Percentiles rank a stretch among this genome's conserved stretches.
Evolutionary conservation across 2,113 vertebrate species (phyloP).

Genomic region (Salvelinus fontinalis): DNA sequence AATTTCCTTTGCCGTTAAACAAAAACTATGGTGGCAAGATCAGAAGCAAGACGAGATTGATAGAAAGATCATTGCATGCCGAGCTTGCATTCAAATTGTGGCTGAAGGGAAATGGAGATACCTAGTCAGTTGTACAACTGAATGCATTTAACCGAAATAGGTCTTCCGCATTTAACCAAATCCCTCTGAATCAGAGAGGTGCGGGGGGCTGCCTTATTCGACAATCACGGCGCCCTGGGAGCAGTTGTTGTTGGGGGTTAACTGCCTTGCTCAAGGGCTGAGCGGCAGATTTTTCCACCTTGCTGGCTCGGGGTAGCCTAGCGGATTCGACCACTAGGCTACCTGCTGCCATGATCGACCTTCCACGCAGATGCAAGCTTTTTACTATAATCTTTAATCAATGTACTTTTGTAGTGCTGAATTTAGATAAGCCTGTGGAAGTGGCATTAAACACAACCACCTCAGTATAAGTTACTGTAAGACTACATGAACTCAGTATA

Average conservation of each 20-base stretch:
- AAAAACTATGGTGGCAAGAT: background rate
- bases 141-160: too few relatives aligned
- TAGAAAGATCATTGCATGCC: background rate
- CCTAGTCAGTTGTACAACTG: too few relatives aligned
- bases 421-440: background rate
- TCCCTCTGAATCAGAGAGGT: too few relatives aligned
- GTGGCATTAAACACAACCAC: background rate
- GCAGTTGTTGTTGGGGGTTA: too few relatives aligned
- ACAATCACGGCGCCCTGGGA: too few relatives aligned
- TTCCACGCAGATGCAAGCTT: background rate
- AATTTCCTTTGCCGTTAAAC: background rate
- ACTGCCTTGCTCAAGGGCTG: too few relatives aligned
- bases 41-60: background rate
- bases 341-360: background rate
- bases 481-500: background rate
- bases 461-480: background rate
- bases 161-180: too few relatives aligned
- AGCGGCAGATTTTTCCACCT: too few relatives aligned
- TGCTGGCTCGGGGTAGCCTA: too few relatives aligned
- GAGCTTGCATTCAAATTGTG: background rate
- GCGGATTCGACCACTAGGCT: too few relatives aligned
- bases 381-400: constrained; percentile 10
- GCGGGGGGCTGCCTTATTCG: too few relatives aligned
- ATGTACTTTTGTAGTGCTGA: constrained; percentile 8
- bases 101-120: too few relatives aligned